Evolutionary conservation across 2,888 invertebrate species (phyloP).

Genomic region (Sarcophaga carnaria): DNA sequence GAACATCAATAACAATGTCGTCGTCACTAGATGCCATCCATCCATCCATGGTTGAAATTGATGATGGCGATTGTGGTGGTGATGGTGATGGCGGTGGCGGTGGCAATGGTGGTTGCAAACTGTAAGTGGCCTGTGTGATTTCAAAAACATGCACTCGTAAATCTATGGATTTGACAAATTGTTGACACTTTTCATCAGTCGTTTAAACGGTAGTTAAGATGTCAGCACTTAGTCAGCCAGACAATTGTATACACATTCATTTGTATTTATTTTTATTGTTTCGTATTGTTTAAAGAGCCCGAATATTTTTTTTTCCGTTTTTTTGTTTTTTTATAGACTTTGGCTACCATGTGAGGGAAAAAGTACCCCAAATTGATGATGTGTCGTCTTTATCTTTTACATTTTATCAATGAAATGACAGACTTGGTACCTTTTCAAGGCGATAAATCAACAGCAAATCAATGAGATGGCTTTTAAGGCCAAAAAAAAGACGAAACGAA

Average conservation of each 20-base stretch:
- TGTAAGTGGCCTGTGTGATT: conserved; percentile 8
- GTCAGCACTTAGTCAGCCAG: conserved; percentile 41
- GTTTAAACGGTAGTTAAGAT: conserved; percentile 67
- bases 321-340: neutral
- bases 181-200: conserved; percentile 66
- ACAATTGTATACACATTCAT: neutral
- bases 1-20: conserved; percentile 67
- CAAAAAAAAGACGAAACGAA: conserved; percentile 32
- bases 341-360: neutral
- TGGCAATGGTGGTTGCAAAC: conserved; percentile 1
- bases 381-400: conserved; percentile 41
- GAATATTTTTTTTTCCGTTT: neutral
- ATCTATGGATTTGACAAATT: conserved; percentile 66
- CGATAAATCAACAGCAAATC: conserved; percentile 65
- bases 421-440: conserved; percentile 59
- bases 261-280: neutral
- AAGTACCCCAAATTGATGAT: neutral
- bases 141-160: neutral
- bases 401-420: conserved; percentile 68
- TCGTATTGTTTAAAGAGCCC: neutral
- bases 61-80: conserved; percentile 11
- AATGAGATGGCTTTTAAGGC: conserved; percentile 57
- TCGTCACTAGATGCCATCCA: conserved; percentile 21
- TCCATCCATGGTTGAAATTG: neutral
- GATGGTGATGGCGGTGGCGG: neutral